Evolutionary conservation across 2,113 vertebrate species (phyloP).

Genomic region (Butastur rufipennis): DNA sequence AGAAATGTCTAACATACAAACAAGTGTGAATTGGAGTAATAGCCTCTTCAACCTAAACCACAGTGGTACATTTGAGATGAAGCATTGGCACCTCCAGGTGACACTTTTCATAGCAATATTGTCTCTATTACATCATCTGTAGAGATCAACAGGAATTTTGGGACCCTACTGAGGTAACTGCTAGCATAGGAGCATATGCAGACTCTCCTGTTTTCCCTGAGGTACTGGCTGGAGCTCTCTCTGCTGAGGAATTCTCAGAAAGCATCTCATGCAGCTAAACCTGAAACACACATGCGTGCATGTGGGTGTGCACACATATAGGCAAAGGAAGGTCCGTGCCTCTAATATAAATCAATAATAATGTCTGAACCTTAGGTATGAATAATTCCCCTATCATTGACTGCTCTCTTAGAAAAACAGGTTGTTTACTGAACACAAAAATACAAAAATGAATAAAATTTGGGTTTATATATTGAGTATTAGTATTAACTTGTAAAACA

Average conservation of each 20-base stretch:
- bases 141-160: not conserved
- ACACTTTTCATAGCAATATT: not conserved
- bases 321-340: not conserved
- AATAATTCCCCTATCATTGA: not conserved
- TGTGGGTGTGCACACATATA: not conserved
- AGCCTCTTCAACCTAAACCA: not conserved
- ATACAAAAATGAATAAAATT: not conserved
- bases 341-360: not conserved
- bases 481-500: not conserved
- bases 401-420: not conserved
- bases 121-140: not conserved
- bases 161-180: not conserved
- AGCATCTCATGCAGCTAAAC: not conserved
- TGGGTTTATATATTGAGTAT: not conserved
- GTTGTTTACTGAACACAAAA: not conserved
- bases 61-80: accelerated
- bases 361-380: not conserved
- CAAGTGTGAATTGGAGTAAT: not conserved
- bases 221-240: not conserved
- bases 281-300: not conserved
- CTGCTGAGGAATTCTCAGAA: not conserved
- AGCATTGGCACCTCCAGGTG: not conserved
- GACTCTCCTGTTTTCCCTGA: not conserved
- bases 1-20: not conserved
- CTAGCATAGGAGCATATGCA: not conserved